Base-by-base conservation (phyloP, 2,113 vertebrate species). In the Chaetodon auriga region DNA sequence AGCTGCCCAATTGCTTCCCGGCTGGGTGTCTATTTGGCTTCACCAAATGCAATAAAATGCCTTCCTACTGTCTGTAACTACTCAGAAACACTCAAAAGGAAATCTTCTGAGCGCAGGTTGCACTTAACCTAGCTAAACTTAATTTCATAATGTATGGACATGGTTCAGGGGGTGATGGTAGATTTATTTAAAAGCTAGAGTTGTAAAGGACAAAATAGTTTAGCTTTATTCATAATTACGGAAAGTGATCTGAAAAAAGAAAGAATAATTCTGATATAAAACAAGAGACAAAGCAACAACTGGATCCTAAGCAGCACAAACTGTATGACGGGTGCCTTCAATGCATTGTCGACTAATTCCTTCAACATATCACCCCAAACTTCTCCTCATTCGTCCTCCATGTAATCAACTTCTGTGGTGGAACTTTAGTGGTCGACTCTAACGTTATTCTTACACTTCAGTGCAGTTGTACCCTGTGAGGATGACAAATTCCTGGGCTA, bases 1-100 rank as follows among this genome's bases (percentile, higher is more conserved):
- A 92, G 94, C 92, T 89, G 80, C 82, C 87, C 93, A 95, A 96
- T 94, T 95, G 93, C 92, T 91, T 64, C 89, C 89, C 95, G 91
- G 93, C 92, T 95, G 94, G 84, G 93, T 85, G 90, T 94, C 93
- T 92, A 89, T 94, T 93, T 95, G 90, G 81, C 87, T 81, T 75
- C 89, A 81, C 78, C 76, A 85, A 94, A 92, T 86, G 87, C 92
- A 92, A 54, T 85, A 82, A 92, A 93, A 93, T 89, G 86, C 83
- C 76, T 88, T 92, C 78, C 85, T 75, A 87, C 88, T 75, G 75
- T 80, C 89, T 89, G 81, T 92, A 95, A 95, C 93, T 91, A 93
- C 93, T 82, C 81, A 80, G 84, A 80, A 87, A 89, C 87, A 92
- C 82, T 92, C 86, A 82, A 60, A 80, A 60, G 45, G 49, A 82